These are phyloP conservation scores for Nomia melanderi DNA, from an alignment of 1,140 invertebrate species.

Conservation along the genomic window DNA sequence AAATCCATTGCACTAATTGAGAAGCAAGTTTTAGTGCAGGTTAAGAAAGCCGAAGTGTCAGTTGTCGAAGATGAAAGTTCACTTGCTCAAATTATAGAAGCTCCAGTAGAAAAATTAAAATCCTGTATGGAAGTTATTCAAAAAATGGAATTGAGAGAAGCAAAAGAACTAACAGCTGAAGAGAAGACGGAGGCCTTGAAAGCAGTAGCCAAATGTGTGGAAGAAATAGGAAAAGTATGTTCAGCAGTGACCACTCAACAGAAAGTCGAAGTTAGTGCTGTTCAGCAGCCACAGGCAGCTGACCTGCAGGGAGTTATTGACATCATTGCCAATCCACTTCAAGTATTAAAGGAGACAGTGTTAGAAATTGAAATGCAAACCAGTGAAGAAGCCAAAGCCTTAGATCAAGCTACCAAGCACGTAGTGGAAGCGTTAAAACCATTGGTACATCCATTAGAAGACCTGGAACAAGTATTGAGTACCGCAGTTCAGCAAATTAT, in stretches of 20 bases:
- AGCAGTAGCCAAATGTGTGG: slow-evolving; percentile 9
- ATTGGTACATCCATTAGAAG: slow-evolving; percentile 20
- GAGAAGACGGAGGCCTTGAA: slow-evolving; percentile 1
- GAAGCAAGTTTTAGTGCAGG: not conserved
- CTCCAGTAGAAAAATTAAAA: slow-evolving; percentile 4
- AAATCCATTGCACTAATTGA: slow-evolving; percentile 27
- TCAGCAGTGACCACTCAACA: not conserved
- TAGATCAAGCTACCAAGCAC: not conserved
- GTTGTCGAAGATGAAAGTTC: not conserved
- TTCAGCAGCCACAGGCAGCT: not conserved
- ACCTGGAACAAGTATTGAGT: slow-evolving; percentile 6
- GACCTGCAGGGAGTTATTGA: slow-evolving; percentile 5
- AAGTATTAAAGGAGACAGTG: not conserved
- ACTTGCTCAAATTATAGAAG: slow-evolving; percentile 9
- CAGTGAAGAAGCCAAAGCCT: not conserved
- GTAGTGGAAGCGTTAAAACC: not conserved
- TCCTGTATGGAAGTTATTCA: not conserved
- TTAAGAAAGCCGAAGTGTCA: not conserved
- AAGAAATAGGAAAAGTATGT: slow-evolving; percentile 28
- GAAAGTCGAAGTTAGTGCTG: not conserved
- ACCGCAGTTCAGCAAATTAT: not conserved
- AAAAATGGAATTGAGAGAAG: not conserved
- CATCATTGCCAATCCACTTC: slow-evolving; percentile 17
- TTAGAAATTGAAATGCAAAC: slow-evolving; percentile 31
- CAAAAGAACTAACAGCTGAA: not conserved